These are phyloP conservation scores for Cantharis lateralis DNA, from an alignment of 2,888 invertebrate species.

Conservation along the genomic window DNA sequence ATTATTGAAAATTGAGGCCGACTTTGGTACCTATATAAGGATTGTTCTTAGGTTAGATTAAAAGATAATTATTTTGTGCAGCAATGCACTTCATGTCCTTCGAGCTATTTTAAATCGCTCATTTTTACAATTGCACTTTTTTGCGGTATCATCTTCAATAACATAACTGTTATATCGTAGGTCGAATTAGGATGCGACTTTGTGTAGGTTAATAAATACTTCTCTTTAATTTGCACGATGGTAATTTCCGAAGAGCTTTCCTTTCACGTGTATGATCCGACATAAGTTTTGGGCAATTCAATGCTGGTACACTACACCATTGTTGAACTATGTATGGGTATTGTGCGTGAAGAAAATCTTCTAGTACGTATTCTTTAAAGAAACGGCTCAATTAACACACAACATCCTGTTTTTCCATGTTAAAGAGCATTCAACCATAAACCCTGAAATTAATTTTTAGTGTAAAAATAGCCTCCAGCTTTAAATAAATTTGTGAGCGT, in stretches of 20 bases:
- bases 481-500: background rate
- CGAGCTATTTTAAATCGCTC: background rate
- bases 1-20: background rate
- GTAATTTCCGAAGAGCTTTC: background rate
- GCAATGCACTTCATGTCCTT: background rate
- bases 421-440: constrained; percentile 1
- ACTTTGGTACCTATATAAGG: background rate
- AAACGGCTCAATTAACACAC: background rate
- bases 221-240: background rate
- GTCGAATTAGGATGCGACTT: background rate
- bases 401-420: background rate
- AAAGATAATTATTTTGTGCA: background rate
- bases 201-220: background rate
- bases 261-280: background rate
- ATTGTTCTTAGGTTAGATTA: background rate
- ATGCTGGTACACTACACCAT: background rate
- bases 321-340: background rate
- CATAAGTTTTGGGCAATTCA: background rate
- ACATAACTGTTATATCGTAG: background rate
- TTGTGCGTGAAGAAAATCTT: background rate
- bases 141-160: background rate
- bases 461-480: background rate
- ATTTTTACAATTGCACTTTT: background rate
- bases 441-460: background rate
- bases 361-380: background rate